phyloP scores from a whole-genome alignment of 2,113 vertebrate genomes.

The Lophura nycthemera region DNA sequence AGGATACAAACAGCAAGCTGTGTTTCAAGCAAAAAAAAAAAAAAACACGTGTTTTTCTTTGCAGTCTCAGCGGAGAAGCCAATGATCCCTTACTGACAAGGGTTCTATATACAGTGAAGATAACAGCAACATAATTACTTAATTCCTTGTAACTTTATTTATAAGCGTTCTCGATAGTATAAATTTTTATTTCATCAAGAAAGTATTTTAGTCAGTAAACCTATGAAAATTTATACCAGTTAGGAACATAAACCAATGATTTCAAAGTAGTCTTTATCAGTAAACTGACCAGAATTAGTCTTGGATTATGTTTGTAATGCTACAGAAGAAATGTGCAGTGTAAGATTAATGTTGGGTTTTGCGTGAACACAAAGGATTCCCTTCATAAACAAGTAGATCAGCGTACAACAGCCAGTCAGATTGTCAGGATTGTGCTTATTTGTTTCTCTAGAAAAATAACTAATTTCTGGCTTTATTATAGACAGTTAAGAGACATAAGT shows the following conservation, averaged over 20 bases:
- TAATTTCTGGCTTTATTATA: neutral
- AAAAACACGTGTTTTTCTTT: neutral
- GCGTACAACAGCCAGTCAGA: neutral
- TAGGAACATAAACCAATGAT: neutral
- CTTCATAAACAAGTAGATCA: neutral
- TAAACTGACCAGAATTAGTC: constrained; percentile 8
- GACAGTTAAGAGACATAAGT: neutral
- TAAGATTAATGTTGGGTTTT: neutral
- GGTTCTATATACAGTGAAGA: neutral
- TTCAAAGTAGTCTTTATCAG: constrained; percentile 19
- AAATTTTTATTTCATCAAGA: constrained; percentile 3
- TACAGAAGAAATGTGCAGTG: neutral
- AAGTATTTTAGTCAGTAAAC: constrained; percentile 31
- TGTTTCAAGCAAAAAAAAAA: neutral
- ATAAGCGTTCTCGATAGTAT: neutral
- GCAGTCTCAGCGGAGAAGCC: neutral
- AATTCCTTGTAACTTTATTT: neutral
- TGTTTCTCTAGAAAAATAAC: neutral
- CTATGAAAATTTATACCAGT: neutral
- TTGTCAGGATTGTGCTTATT: neutral
- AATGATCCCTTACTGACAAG: neutral
- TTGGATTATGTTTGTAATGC: neutral
- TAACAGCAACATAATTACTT: neutral
- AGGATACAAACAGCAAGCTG: constrained; percentile 12
- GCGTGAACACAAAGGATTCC: neutral